Percentiles rank a stretch among this genome's conserved stretches.
phyloP scores from a whole-genome alignment of 2,113 vertebrate species.

The Agelaius phoeniceus region DNA sequence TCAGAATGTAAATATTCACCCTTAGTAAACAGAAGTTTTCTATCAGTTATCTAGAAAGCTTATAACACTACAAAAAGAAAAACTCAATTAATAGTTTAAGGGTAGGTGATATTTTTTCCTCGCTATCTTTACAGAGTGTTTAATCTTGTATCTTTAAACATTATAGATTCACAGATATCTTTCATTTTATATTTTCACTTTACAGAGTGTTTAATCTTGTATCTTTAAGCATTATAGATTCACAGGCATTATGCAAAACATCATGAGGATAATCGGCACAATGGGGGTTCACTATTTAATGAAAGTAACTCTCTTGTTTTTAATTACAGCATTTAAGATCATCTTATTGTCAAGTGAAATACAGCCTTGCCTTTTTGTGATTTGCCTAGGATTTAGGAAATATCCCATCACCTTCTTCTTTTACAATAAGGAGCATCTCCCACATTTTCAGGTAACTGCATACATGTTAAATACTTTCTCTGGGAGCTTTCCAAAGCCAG shows the following conservation, averaged over 20 bases:
- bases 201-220: not conserved
- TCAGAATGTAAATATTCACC: not conserved
- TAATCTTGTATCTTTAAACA: constrained; percentile 58
- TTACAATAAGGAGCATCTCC: not conserved
- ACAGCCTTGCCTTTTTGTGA: not conserved
- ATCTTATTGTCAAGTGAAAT: constrained; percentile 71
- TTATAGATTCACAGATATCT: constrained; percentile 66
- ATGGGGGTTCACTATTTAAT: constrained; percentile 74
- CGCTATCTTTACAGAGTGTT: not conserved
- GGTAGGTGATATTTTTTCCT: not conserved
- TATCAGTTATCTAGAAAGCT: not conserved
- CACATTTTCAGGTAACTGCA: not conserved
- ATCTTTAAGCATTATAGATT: constrained; percentile 65
- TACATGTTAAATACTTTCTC: not conserved
- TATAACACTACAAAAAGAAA: not conserved
- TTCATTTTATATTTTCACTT: not conserved
- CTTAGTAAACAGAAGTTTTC: not conserved
- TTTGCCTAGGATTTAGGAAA: constrained; percentile 25
- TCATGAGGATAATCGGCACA: constrained; percentile 63
- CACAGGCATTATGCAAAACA: constrained; percentile 67
- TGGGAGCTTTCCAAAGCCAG: not conserved
- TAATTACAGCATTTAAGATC: constrained; percentile 78
- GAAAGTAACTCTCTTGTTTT: constrained; percentile 75
- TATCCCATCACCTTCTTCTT: not conserved
- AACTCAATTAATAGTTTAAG: not conserved